Conservation (phyloP, 2,888 invertebrate species). For the Dendrolimus pini region DNA sequence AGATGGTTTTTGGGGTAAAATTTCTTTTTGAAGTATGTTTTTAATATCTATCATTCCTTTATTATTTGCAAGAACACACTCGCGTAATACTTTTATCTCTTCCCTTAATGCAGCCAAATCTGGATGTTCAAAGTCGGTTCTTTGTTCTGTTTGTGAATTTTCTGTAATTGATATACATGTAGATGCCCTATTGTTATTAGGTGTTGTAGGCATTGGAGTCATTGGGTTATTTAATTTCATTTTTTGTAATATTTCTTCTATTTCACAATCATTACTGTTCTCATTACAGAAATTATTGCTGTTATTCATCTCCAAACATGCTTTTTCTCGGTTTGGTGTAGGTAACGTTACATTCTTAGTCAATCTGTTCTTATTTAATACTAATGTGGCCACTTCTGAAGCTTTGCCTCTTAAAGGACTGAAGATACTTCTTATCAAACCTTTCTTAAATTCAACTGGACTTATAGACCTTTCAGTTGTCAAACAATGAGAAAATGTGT, state of each 20-base stretch:
- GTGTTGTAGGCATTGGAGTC: constrained; percentile 49
- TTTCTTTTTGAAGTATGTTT: constrained; percentile 16
- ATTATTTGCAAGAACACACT: constrained; percentile 18
- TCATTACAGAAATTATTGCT: constrained; percentile 27
- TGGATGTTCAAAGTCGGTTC: constrained; percentile 11
- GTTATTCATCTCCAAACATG: constrained; percentile 39
- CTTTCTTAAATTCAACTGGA: constrained; percentile 6
- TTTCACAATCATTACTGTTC: constrained; percentile 35
- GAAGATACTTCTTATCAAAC: background rate
- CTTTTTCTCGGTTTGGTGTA: constrained; percentile 16
- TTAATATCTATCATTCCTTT: constrained; percentile 28
- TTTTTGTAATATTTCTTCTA: constrained; percentile 43
- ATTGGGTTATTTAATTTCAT: constrained; percentile 40
- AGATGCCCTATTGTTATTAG: constrained; percentile 14
- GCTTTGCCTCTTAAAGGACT: background rate
- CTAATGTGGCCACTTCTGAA: background rate
- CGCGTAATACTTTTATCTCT: constrained; percentile 25
- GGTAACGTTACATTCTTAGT: too few species aligned
- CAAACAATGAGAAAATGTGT: background rate
- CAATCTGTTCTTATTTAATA: background rate
- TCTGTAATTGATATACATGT: background rate
- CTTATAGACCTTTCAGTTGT: constrained; percentile 9
- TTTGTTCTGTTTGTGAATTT: constrained; percentile 3
- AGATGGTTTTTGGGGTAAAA: too few species aligned
- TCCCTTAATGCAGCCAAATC: constrained; percentile 26